phyloP scores from a whole-genome alignment of 2,888 invertebrate species.

The Synanthedon tipuliformis region DNA sequence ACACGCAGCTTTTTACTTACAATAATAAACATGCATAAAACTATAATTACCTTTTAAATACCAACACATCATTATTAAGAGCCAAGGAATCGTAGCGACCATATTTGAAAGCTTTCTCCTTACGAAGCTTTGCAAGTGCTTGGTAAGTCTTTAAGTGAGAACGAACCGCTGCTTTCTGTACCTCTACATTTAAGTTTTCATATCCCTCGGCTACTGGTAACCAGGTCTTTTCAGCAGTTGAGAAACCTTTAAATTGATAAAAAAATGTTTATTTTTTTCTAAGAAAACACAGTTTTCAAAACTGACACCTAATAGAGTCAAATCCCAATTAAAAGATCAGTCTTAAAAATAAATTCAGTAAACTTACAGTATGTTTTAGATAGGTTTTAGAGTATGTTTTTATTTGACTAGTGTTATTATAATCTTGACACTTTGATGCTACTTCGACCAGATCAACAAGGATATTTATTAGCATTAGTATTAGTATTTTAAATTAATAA shows the following conservation, averaged over 20 bases:
- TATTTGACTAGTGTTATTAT: too few relatives aligned
- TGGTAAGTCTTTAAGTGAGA: slow-evolving; percentile 76
- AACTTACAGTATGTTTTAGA: too few relatives aligned
- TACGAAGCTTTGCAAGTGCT: slow-evolving; percentile 64
- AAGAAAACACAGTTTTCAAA: too few relatives aligned
- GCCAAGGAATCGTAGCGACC: slow-evolving; percentile 68
- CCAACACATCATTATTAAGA: slow-evolving; percentile 65
- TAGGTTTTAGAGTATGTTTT: too few relatives aligned
- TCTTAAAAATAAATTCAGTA: too few relatives aligned
- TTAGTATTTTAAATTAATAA: too few relatives aligned
- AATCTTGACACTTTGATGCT: too few relatives aligned
- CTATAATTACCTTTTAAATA: slow-evolving; percentile 57
- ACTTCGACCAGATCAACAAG: too few relatives aligned
- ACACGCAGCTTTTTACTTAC: not conserved
- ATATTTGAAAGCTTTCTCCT: slow-evolving; percentile 56
- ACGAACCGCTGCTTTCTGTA: slow-evolving; percentile 46
- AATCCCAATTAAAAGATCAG: too few relatives aligned
- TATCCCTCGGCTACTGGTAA: slow-evolving; percentile 75
- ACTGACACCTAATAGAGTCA: too few relatives aligned
- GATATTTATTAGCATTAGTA: too few relatives aligned
- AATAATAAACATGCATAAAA: not conserved
- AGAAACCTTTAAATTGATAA: slow-evolving; percentile 63
- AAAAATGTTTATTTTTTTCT: too few relatives aligned
- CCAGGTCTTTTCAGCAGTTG: slow-evolving; percentile 71
- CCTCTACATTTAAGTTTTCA: slow-evolving; percentile 67